These are phyloP conservation scores for Gryllus bimaculatus DNA, from an alignment of 1,140 invertebrate genomes.

Conservation along the genomic window DNA sequence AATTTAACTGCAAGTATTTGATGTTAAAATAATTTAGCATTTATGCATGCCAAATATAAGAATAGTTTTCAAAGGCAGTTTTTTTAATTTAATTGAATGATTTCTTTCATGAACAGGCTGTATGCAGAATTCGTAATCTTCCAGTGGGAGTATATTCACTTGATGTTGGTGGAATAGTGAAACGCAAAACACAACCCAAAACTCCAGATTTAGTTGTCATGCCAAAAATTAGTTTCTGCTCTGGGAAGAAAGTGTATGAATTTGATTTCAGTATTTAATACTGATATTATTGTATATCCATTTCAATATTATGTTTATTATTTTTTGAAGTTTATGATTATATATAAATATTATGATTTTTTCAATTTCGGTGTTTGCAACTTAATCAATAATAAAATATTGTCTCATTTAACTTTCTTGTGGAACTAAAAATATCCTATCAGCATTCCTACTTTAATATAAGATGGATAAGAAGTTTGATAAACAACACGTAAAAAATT, in stretches of 20 bases:
- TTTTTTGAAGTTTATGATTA: background rate
- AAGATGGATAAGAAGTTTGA: no score
- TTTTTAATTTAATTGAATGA: background rate
- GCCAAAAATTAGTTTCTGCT: background rate
- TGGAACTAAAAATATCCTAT: no score
- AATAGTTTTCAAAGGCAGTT: no score
- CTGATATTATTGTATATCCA: background rate
- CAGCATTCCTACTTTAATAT: no score
- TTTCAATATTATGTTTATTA: background rate
- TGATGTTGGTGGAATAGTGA: background rate
- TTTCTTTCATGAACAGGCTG: background rate
- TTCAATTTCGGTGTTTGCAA: no score
- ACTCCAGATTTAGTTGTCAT: background rate
- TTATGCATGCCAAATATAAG: background rate
- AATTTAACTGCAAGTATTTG: slow-evolving; percentile 40
- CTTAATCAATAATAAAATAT: no score
- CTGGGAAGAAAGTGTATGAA: background rate
- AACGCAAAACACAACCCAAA: background rate
- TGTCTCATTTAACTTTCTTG: no score
- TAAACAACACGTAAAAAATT: slow-evolving; percentile 11
- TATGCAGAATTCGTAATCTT: background rate
- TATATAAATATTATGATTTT: background rate
- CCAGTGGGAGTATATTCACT: background rate
- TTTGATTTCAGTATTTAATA: background rate
- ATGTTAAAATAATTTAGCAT: background rate